Evolutionary conservation across 2,888 invertebrate species (phyloP).

Genomic region (Yponomeuta sedellus): DNA sequence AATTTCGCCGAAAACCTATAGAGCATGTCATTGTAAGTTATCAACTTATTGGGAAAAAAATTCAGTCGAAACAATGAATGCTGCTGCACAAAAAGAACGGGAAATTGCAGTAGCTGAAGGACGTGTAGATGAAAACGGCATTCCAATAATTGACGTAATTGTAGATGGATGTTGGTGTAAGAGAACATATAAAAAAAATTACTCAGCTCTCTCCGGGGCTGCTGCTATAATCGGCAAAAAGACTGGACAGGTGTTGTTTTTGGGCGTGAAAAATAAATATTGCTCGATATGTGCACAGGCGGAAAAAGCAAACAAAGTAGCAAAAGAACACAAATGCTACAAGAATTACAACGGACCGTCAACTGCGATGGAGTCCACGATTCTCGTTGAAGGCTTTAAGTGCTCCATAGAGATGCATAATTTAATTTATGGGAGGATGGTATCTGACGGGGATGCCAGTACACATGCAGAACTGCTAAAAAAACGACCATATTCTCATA

Average conservation of each 20-base stretch:
- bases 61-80: constrained; percentile 12
- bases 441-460: constrained; percentile 20
- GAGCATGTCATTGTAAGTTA: constrained; percentile 16
- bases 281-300: constrained; percentile 19
- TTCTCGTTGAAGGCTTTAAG: constrained; percentile 25
- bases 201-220: constrained; percentile 15
- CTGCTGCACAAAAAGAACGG: no score
- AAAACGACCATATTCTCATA: constrained; percentile 20
- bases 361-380: constrained; percentile 20
- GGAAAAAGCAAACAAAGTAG: constrained; percentile 13
- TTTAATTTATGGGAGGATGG: constrained; percentile 22
- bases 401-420: constrained; percentile 21
- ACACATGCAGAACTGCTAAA: constrained; percentile 23
- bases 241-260: constrained; percentile 15
- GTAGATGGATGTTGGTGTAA: constrained; percentile 18
- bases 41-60: constrained; percentile 14
- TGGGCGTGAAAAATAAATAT: constrained; percentile 20
- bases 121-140: constrained; percentile 15
- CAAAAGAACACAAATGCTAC: constrained; percentile 17
- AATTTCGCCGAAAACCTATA: constrained; percentile 16
- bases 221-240: constrained; percentile 16
- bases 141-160: constrained; percentile 14
- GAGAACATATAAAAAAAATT: constrained; percentile 18
- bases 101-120: no score
- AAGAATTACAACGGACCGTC: constrained; percentile 22